A percentile compares a stretch with the other conserved stretches of the same genome.
Conservation (phyloP, 2,888 invertebrate genomes). For the Brenthis hecate region DNA sequence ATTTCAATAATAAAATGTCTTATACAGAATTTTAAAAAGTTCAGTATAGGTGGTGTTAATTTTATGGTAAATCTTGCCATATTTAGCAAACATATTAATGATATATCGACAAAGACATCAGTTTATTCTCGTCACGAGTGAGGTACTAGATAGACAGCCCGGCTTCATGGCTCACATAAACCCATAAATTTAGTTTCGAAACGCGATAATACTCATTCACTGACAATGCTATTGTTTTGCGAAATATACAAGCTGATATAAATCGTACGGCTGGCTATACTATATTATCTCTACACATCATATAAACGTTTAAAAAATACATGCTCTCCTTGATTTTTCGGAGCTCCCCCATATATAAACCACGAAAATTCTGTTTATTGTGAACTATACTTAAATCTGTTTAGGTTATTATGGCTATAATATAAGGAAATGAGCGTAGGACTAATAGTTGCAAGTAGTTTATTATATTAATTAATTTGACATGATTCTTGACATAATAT, state of each 20-base stretch:
- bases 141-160: constrained; percentile 62
- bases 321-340: background rate
- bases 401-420: too few species aligned
- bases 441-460: too few species aligned
- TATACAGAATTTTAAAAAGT: too few species aligned
- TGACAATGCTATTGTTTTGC: constrained; percentile 46
- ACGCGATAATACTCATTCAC: constrained; percentile 67
- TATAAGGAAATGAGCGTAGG: too few species aligned
- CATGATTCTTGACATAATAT: too few species aligned
- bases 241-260: constrained; percentile 34
- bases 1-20: too few species aligned
- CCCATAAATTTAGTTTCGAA: constrained; percentile 63
- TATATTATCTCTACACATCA: constrained; percentile 14
- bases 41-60: background rate
- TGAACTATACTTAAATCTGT: too few species aligned
- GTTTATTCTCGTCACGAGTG: constrained; percentile 59
- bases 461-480: too few species aligned
- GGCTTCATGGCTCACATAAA: constrained; percentile 57
- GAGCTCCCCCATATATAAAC: too few species aligned
- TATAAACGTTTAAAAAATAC: constrained; percentile 1
- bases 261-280: constrained; percentile 15
- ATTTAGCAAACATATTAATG: constrained; percentile 7
- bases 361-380: too few species aligned
- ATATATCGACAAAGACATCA: constrained; percentile 33
- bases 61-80: background rate